Percentiles rank a stretch among this genome's conserved stretches.
phyloP scores from a whole-genome alignment of 2,888 invertebrate genomes.

The Drosophila pegasa region DNA sequence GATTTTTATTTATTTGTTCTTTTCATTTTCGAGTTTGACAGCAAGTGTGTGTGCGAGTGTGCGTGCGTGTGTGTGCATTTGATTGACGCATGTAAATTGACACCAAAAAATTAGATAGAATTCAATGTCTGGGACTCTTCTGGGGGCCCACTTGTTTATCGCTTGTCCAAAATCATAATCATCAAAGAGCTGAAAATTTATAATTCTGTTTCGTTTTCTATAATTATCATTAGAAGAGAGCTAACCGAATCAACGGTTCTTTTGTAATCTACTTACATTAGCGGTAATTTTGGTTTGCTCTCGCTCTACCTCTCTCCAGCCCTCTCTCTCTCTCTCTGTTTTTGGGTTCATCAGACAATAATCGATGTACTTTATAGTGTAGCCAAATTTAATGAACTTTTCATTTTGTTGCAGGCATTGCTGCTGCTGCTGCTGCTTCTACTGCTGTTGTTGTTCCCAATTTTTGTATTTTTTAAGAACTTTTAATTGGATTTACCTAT shows the following conservation, averaged over 20 bases:
- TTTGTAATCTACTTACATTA: conserved; percentile 67
- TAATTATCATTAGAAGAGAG: conserved; percentile 43
- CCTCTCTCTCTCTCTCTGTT: background rate
- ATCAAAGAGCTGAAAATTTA: conserved; percentile 24
- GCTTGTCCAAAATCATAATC: conserved; percentile 41
- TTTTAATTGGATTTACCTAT: conserved; percentile 71
- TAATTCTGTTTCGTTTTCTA: conserved; percentile 20
- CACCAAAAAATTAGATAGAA: conserved; percentile 59
- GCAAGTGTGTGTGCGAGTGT: conserved; percentile 1
- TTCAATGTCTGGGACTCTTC: conserved; percentile 15
- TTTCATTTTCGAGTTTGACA: conserved; percentile 20
- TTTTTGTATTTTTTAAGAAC: conserved; percentile 49
- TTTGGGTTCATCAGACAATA: conserved; percentile 46
- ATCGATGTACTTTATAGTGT: conserved; percentile 25
- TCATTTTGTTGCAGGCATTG: conserved; percentile 35
- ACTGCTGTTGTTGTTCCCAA: conserved; percentile 5
- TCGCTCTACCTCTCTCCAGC: background rate
- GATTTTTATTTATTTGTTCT: conserved; percentile 47
- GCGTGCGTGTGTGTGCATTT: conserved; percentile 23
- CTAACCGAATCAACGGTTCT: conserved; percentile 59
- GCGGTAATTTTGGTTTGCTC: conserved; percentile 41
- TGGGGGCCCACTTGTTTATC: conserved; percentile 31
- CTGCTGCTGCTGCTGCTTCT: conserved; percentile 5
- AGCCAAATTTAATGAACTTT: conserved; percentile 62
- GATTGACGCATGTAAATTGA: conserved; percentile 69